Percentiles rank a stretch among this genome's conserved stretches.
phyloP scores from a whole-genome alignment of 2,113 vertebrate genomes.

The Halcyon malimbica region DNA sequence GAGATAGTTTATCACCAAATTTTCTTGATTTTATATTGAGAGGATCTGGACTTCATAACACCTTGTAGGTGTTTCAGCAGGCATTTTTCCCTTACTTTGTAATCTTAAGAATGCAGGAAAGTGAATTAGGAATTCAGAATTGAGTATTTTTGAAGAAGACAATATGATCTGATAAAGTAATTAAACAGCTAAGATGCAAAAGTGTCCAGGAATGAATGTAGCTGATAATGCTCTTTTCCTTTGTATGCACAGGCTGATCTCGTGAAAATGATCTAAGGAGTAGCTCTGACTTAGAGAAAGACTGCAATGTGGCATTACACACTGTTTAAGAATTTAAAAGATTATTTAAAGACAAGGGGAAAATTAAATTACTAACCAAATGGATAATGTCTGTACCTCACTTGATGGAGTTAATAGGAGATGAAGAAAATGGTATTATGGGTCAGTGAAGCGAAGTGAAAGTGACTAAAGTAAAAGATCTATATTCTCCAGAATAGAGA shows the following conservation, averaged over 20 bases:
- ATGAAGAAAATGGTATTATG: too few relatives aligned
- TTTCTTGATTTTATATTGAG: neutral
- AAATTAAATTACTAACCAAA: too few relatives aligned
- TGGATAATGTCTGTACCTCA: too few relatives aligned
- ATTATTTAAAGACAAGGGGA: too few relatives aligned
- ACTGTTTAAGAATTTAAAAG: neutral
- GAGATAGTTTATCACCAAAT: neutral
- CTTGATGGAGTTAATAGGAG: too few relatives aligned
- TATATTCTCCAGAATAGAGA: too few relatives aligned
- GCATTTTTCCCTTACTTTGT: neutral
- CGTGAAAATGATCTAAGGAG: neutral
- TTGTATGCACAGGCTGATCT: neutral
- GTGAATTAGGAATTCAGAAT: neutral
- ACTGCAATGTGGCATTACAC: neutral
- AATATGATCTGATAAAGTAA: neutral
- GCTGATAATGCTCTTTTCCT: neutral
- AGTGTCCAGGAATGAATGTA: neutral
- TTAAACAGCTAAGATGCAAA: neutral
- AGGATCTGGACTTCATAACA: neutral
- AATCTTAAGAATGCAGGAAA: neutral
- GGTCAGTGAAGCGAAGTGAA: too few relatives aligned
- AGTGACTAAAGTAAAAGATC: too few relatives aligned
- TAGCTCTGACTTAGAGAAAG: neutral
- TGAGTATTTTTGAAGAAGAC: neutral
- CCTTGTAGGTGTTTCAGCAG: neutral